Evolutionary conservation across 1,140 invertebrate genomes (phyloP).

Genomic region (Teleogryllus occipitalis): DNA sequence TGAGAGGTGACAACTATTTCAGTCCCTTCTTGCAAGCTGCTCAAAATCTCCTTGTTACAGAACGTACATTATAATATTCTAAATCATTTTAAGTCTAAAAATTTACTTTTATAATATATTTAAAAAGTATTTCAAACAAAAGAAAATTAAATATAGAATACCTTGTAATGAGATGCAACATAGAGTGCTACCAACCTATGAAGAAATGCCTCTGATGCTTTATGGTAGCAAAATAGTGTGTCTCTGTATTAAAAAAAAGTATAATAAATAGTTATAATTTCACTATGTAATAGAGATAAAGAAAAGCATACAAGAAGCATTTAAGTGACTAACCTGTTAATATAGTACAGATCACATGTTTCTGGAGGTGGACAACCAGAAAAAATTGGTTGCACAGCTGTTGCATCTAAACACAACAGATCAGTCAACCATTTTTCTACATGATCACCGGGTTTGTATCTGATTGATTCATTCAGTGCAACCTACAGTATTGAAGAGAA

Average conservation of each 20-base stretch:
- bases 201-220: conserved; percentile 89
- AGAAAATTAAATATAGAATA: conserved; percentile 28
- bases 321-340: conserved; percentile 47
- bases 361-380: conserved; percentile 80
- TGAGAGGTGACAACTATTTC: too few species aligned
- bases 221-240: conserved; percentile 94
- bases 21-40: too few species aligned
- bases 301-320: neutral
- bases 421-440: conserved; percentile 89
- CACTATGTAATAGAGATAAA: too few species aligned
- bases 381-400: conserved; percentile 50
- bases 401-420: conserved; percentile 85
- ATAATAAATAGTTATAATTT: conserved; percentile 13
- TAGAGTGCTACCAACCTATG: conserved; percentile 87
- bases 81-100: conserved; percentile 17
- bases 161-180: conserved; percentile 97
- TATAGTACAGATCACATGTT: conserved; percentile 83
- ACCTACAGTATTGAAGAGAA: conserved; percentile 30
- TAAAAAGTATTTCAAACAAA: too few species aligned
- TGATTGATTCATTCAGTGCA: conserved; percentile 87
- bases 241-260: conserved; percentile 51
- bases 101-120: too few species aligned
- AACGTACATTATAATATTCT: neutral
- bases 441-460: conserved; percentile 80
- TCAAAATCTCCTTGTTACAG: neutral